Conservation (phyloP, 1,140 invertebrate genomes). For the Globodera rostochiensis region DNA sequence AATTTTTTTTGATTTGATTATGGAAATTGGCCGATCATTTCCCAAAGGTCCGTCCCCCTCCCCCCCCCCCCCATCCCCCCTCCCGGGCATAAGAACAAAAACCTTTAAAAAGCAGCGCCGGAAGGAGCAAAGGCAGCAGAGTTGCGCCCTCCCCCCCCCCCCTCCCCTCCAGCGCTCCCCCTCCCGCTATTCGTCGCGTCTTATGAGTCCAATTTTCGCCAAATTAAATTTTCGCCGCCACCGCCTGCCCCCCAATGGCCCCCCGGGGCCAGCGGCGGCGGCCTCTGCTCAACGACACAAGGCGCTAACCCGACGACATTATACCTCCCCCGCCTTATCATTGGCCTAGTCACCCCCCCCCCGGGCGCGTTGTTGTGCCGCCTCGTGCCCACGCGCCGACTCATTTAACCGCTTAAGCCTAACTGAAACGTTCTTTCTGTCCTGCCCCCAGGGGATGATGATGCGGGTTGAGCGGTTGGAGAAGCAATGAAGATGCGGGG, state of each 20-base stretch:
- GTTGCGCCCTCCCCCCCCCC: no score
- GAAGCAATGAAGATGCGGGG: no score
- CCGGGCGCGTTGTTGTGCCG: background rate
- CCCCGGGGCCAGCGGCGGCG: background rate
- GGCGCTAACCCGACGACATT: background rate
- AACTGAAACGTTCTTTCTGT: no score
- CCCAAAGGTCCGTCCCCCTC: background rate
- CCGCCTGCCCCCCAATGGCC: background rate
- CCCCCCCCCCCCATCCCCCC: background rate
- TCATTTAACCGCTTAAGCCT: no score
- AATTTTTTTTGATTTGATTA: no score
- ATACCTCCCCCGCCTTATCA: conserved; percentile 9
- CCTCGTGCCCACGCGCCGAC: no score
- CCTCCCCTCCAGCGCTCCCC: background rate
- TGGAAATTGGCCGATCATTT: background rate
- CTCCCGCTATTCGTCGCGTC: background rate
- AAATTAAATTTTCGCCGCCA: conserved; percentile 14
- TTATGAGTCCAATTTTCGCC: conserved; percentile 20
- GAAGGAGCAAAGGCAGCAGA: no score
- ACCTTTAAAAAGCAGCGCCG: no score
- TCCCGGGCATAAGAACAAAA: no score
- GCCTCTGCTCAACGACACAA: background rate
- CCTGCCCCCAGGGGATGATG: no score
- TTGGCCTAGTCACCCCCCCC: background rate
- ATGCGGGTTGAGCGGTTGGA: no score